Evolutionary conservation across 37 sponge, comb jelly and placozoan genomes (phyloP).

Genomic region (Mnemiopsis leidyi): DNA sequence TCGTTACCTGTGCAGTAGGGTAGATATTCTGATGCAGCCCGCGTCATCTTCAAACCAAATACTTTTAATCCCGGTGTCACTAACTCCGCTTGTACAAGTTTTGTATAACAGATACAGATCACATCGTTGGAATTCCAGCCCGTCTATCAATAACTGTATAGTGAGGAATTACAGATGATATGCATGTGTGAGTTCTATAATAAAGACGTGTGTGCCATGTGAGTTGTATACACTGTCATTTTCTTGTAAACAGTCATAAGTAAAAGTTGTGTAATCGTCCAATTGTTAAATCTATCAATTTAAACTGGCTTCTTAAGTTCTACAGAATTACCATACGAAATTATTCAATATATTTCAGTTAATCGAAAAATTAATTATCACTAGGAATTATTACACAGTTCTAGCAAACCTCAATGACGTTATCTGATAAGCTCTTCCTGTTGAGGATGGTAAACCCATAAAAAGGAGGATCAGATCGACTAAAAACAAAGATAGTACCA

Average conservation of each 20-base stretch:
- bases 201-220: too few species aligned
- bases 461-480: constrained; percentile 11
- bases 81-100: background rate
- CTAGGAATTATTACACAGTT: too few species aligned
- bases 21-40: constrained; percentile 44
- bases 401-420: constrained; percentile 44
- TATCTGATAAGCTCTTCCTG: constrained; percentile 38
- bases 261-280: too few species aligned
- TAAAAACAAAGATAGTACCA: constrained; percentile 34
- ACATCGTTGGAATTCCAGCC: constrained; percentile 54
- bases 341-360: too few species aligned
- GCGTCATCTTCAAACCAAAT: constrained; percentile 62
- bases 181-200: too few species aligned
- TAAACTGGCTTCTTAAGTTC: too few species aligned
- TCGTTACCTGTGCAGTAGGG: constrained; percentile 42
- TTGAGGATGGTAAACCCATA: constrained; percentile 56
- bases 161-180: too few species aligned
- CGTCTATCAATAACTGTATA: constrained; percentile 14
- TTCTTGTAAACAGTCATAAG: too few species aligned
- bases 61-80: constrained; percentile 42
- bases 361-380: too few species aligned
- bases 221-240: too few species aligned
- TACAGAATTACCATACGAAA: too few species aligned
- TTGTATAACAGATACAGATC: constrained; percentile 51
- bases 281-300: too few species aligned